These are phyloP conservation scores for Hippolais icterina DNA, from an alignment of 2,113 vertebrate genomes.

Conservation along the genomic window DNA sequence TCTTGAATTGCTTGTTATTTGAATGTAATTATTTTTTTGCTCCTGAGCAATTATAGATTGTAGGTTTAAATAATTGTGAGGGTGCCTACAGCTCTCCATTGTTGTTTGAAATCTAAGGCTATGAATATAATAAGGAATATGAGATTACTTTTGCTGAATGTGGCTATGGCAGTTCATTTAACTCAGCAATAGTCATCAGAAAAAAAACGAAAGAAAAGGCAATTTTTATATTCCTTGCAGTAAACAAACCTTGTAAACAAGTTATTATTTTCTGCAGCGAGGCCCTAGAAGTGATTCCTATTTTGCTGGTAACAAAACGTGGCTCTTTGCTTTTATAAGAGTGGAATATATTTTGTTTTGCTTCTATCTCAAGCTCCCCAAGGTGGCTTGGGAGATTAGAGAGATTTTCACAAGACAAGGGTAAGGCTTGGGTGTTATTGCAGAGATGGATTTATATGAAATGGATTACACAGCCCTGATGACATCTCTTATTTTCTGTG, in stretches of 20 bases:
- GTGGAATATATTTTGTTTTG: constrained; percentile 4
- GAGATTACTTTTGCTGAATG: neutral
- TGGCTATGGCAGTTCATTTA: constrained; percentile 10
- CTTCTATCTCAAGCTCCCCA: neutral
- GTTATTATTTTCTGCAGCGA: constrained; percentile 9
- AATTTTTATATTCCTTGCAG: neutral
- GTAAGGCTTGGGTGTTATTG: neutral
- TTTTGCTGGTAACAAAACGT: neutral
- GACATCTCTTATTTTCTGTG: constrained; percentile 42
- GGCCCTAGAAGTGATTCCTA: neutral
- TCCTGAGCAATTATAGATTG: constrained; percentile 26
- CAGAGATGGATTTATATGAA: constrained; percentile 30
- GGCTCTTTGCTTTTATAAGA: neutral
- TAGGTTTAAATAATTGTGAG: constrained; percentile 36
- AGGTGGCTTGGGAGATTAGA: neutral
- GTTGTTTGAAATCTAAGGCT: constrained; percentile 4
- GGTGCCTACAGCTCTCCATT: constrained; percentile 31
- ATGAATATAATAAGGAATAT: neutral
- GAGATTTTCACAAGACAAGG: constrained; percentile 39
- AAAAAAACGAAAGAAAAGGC: neutral
- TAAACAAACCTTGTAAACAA: constrained; percentile 42
- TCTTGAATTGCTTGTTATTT: constrained; percentile 10
- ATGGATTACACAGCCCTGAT: constrained; percentile 45
- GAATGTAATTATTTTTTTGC: constrained; percentile 42
- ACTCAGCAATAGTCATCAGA: neutral